Base-by-base conservation (phyloP, 2,797 vertebrate species). In the Bradypodion pumilum region DNA sequence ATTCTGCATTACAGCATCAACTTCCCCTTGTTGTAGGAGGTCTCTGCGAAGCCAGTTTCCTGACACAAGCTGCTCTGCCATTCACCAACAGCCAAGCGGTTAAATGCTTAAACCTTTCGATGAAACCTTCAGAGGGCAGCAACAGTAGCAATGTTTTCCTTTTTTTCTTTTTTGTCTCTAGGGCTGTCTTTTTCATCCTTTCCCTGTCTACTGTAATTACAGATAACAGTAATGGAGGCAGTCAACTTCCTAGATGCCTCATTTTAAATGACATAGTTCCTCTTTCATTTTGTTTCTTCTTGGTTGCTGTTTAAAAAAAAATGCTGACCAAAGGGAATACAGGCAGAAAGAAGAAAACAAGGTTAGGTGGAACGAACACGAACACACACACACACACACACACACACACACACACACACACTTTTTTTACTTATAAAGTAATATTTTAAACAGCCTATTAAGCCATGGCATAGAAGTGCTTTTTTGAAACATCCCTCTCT, bases 241-340 rank as follows among this genome's bases (percentile, higher is more conserved):
- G 83, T 89, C 87, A 87, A 81, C 90, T 89, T 85, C 90, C 91
- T 90, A 69, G 4, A 56, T 19, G 62, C 86, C 80, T 86, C 79
- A 0, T 29, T 81, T 80, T 70, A 74, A 42, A 78, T 52, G 84
- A 80, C 87, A 81, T 44, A 44, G 85, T 79, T 92, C 88, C 92
- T 92, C 86, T 93, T 94, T 79, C 77, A 49, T 66, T 79, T 91
- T 78, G 25, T 66, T 72, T 62, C 29, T 74, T 81, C 78, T 8
- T 21, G 10, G 6, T 59, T 29, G 23, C 0, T 21, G 52, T 59
- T 73, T 46, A 27, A 35, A 27, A 65, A 19, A 59, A 32, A 42
- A 23, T 74, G 60, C 77, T 74, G 37, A 42, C 25, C 32, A 42
- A 70, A 85, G 40, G n/a, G 42, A 62, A 72, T 63, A 13, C 40